Conservation (phyloP, 2,113 vertebrate species). For the Seriola dumerili region DNA sequence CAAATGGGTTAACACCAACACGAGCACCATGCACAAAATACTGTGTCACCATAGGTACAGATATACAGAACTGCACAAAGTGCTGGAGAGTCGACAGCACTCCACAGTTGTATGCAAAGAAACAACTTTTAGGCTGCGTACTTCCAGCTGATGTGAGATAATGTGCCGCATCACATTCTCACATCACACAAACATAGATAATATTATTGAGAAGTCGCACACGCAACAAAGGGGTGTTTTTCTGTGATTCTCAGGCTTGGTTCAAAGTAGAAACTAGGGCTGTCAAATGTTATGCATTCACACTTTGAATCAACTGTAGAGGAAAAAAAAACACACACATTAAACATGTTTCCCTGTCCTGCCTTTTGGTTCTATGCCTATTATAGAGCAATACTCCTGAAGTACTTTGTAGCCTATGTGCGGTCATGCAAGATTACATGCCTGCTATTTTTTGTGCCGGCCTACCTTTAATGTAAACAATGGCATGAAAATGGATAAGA, state of each 20-base stretch:
- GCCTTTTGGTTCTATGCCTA: background rate
- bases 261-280: slow-evolving; percentile 49
- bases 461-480: slow-evolving; percentile 1
- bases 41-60: slow-evolving; percentile 69
- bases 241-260: slow-evolving; percentile 80
- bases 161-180: slow-evolving; percentile 88
- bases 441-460: background rate
- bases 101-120: slow-evolving; percentile 85
- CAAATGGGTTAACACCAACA: slow-evolving; percentile 84
- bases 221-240: slow-evolving; percentile 74
- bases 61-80: slow-evolving; percentile 82
- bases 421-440: background rate
- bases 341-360: background rate
- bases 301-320: background rate
- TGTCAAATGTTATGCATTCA: slow-evolving; percentile 58
- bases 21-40: slow-evolving; percentile 89
- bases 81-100: slow-evolving; percentile 88
- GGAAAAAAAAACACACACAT: background rate
- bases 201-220: slow-evolving; percentile 69
- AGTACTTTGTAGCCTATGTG: background rate
- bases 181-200: slow-evolving; percentile 86
- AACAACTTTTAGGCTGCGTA: slow-evolving; percentile 86
- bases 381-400: background rate
- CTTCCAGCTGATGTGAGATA: slow-evolving; percentile 92
- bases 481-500: background rate